A percentile compares a stretch with the other conserved stretches of the same genome.
phyloP scores from a whole-genome alignment of 2,888 invertebrate species.

The Lacanobia oleracea region DNA sequence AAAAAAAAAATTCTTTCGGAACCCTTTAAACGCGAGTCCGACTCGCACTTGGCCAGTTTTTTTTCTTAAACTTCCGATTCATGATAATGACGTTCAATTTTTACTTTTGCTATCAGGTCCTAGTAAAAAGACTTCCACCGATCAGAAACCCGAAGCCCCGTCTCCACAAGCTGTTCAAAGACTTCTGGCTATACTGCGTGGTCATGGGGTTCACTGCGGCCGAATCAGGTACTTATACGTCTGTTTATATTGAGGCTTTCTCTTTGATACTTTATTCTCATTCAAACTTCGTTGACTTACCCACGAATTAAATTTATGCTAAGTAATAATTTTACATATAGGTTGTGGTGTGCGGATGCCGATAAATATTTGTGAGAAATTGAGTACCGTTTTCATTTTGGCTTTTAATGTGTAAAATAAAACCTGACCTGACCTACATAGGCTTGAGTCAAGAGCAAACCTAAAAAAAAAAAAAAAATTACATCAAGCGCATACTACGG shows the following conservation, averaged over 20 bases:
- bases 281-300: conserved; percentile 55
- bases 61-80: too few species aligned
- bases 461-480: too few species aligned
- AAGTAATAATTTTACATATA: conserved; percentile 28
- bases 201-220: conserved; percentile 99
- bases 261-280: conserved; percentile 46
- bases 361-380: neutral
- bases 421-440: too few species aligned
- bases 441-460: too few species aligned
- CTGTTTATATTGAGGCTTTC: conserved; percentile 1
- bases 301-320: conserved; percentile 63
- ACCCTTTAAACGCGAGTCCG: too few species aligned
- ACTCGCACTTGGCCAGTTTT: too few species aligned
- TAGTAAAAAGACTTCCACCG: conserved; percentile 96
- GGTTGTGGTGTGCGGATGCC: conserved; percentile 30
- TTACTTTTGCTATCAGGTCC: conserved; percentile 77
- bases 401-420: too few species aligned
- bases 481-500: too few species aligned
- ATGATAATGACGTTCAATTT: too few species aligned
- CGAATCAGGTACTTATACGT: conserved; percentile 90
- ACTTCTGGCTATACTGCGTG: conserved; percentile 99
- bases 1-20: too few species aligned
- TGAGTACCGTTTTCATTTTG: too few species aligned
- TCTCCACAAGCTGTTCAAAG: conserved; percentile 98
- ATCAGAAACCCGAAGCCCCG: conserved; percentile 97